Base-by-base conservation (phyloP, 2,113 vertebrate species). In the Aplodontia rufa region DNA sequence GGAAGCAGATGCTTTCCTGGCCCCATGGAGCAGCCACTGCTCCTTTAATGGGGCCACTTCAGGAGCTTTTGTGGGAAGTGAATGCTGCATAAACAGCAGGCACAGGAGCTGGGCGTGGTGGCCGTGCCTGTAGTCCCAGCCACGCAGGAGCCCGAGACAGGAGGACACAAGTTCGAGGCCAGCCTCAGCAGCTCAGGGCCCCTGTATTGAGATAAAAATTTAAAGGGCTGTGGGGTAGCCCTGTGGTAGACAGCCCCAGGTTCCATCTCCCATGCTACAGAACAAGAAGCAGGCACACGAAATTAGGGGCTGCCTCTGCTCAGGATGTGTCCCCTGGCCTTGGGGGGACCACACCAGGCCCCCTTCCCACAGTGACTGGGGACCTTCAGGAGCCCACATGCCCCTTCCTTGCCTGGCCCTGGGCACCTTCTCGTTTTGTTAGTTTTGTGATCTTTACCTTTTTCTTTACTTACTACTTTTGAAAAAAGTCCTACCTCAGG, bases 1-100 rank as follows among this genome's bases (percentile, higher is more conserved):
- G 96, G 94, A 98, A 98, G 98, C 97, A 97, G 97, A 97, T 74
- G 92, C 97, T 98, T 98, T 98, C 97, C 93, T 97, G 95, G 97
- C 98, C 98, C 98, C 82, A 87, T 93, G 97, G 98, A 97, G 97
- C 89, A 94, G 97, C 98, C 97, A 98, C 98, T 98, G 98, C 98
- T 98, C 95, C 97, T 79, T 97, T 94, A 98, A 96, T 97, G 97
- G 97, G 98, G 97, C 97, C 96, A 91, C 98, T 98, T 98, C 95
- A 80, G 96, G 98, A 87, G 97, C 97, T 98, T 97, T 97, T 97
- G 92, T 97, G 97, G 97, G 98, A 98, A 97, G 94, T 84, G 85
- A 79, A 95, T 81, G 82, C 87, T 95, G 93, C 97, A 93, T 97
- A 98, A 98, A 98, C 93, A 98, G 95, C 91, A 83, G 97, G 90